Evolutionary conservation across 2,888 invertebrate species (phyloP).

Genomic region (Coelinius sp.): DNA sequence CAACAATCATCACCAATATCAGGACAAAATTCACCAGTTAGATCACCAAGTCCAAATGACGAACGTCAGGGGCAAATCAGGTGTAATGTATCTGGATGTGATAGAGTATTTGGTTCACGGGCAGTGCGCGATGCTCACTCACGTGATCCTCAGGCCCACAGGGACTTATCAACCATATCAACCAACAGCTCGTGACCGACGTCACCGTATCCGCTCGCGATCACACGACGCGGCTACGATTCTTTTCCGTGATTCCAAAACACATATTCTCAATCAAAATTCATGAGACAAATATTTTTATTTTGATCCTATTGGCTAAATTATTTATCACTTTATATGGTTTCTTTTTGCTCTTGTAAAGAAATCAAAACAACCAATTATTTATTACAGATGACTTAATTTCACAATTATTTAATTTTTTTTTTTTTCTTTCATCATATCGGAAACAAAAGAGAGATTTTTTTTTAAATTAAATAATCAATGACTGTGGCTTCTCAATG

Average conservation of each 20-base stretch:
- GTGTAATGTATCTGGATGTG: constrained; percentile 84
- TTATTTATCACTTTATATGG: constrained; percentile 32
- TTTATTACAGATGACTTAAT: no score
- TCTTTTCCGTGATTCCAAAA: constrained; percentile 49
- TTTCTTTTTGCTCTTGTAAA: no score
- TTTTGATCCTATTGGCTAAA: constrained; percentile 16
- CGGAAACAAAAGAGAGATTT: not conserved
- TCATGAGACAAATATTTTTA: constrained; percentile 21
- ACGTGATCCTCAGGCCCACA: constrained; percentile 67
- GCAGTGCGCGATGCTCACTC: constrained; percentile 85
- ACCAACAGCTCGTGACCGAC: constrained; percentile 67
- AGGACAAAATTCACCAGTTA: constrained; percentile 49
- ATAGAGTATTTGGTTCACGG: constrained; percentile 83
- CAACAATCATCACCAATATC: constrained; percentile 53
- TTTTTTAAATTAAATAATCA: not conserved
- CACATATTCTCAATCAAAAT: not conserved
- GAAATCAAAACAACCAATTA: no score
- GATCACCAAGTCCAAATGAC: constrained; percentile 52
- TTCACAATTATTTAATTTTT: not conserved
- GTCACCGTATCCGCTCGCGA: constrained; percentile 54
- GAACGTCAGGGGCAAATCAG: constrained; percentile 75
- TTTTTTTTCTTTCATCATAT: not conserved
- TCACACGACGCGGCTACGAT: constrained; percentile 56
- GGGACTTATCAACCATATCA: constrained; percentile 61
- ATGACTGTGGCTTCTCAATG: constrained; percentile 15